phyloP scores from a whole-genome alignment of 2,113 vertebrate species.

The Erpornis zantholeuca region DNA sequence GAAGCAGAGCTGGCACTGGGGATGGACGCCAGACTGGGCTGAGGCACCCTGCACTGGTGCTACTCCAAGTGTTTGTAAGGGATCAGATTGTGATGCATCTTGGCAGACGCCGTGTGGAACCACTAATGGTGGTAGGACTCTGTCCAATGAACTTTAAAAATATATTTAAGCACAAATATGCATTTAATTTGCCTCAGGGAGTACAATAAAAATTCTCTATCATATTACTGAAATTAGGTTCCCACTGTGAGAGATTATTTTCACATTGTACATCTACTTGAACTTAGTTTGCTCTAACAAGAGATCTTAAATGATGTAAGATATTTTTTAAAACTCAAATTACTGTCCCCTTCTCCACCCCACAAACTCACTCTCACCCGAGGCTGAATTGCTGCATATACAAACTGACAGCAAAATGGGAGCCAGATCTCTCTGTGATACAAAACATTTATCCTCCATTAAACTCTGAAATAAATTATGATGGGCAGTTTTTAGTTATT shows the following conservation, averaged over 20 bases:
- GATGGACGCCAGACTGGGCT: accelerated
- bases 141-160: background rate
- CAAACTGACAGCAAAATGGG: background rate
- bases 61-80: background rate
- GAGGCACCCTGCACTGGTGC: background rate
- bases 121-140: background rate
- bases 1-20: background rate
- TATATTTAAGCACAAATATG: background rate
- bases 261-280: background rate
- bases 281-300: background rate
- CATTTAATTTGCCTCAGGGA: background rate
- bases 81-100: background rate
- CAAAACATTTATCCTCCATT: background rate
- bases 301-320: background rate
- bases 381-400: background rate
- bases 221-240: background rate
- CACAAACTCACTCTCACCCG: background rate
- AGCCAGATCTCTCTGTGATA: background rate
- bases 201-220: background rate
- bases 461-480: background rate
- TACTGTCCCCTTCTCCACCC: background rate
- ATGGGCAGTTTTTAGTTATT: background rate
- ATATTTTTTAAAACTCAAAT: background rate
- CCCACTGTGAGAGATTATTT: background rate
- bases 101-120: background rate